Conservation (phyloP, 2,888 invertebrate species). For the Pollenia angustigena region DNA sequence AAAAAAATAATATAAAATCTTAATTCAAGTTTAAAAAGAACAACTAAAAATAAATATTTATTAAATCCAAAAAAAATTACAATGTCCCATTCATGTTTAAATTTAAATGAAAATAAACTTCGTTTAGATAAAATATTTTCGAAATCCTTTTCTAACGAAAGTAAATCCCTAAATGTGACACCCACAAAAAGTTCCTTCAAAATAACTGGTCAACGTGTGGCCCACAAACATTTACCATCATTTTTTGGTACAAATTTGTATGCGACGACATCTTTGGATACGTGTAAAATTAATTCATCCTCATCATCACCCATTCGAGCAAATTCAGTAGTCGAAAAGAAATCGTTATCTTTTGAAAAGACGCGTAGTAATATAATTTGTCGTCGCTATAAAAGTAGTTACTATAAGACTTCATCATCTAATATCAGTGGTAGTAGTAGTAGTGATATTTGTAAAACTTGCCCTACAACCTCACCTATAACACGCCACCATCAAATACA, state of each 20-base stretch:
- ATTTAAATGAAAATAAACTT: conserved; percentile 37
- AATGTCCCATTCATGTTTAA: conserved; percentile 33
- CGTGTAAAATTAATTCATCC: conserved; percentile 58
- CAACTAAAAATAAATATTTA: conserved; percentile 3
- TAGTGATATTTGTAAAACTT: conserved; percentile 9
- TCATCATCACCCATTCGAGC: conserved; percentile 8
- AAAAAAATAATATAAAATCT: conserved; percentile 15
- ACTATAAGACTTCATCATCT: conserved; percentile 60
- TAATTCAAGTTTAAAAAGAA: not conserved
- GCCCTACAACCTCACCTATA: conserved; percentile 2
- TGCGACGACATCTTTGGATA: conserved; percentile 21
- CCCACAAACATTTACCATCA: conserved; percentile 63
- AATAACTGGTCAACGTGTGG: conserved; percentile 39
- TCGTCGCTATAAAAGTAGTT: conserved; percentile 75
- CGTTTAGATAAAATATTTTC: conserved; percentile 48
- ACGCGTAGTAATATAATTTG: conserved; percentile 72
- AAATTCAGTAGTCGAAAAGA: conserved; percentile 64
- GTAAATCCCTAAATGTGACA: conserved; percentile 58
- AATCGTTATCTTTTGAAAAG: conserved; percentile 71
- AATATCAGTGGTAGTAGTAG: not conserved
- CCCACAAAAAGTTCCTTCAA: conserved; percentile 53
- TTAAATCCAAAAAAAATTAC: not conserved
- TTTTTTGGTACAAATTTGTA: conserved; percentile 58
- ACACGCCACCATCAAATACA: conserved; percentile 3
- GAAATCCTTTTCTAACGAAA: conserved; percentile 57